phyloP scores from a whole-genome alignment of 2,113 vertebrate genomes.

The Coracopsis vasa region DNA sequence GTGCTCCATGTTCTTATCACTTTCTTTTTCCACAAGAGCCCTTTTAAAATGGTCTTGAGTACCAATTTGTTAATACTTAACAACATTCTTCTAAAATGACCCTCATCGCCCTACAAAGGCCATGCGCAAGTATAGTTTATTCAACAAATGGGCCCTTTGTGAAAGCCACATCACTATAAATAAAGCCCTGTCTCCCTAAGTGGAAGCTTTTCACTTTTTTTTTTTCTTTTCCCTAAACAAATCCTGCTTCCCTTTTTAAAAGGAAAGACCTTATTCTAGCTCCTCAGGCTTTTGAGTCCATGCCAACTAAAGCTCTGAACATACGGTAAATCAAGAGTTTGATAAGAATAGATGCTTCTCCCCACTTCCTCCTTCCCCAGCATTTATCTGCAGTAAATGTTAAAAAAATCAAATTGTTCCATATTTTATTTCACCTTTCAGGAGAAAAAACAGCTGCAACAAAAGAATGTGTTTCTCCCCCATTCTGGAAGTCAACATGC shows the following conservation, averaged over 20 bases:
- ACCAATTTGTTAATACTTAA: slow-evolving; percentile 40
- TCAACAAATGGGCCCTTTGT: slow-evolving; percentile 37
- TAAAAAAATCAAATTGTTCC: slow-evolving; percentile 59
- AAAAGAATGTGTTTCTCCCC: slow-evolving; percentile 96
- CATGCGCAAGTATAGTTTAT: slow-evolving; percentile 4
- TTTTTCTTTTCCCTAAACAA: background rate
- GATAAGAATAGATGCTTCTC: slow-evolving; percentile 11
- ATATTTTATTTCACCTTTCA: slow-evolving; percentile 77
- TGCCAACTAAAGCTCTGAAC: slow-evolving; percentile 32
- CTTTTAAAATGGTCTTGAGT: background rate
- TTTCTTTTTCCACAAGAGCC: background rate
- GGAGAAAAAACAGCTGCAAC: slow-evolving; percentile 74
- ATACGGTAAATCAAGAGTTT: background rate
- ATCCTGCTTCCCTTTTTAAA: slow-evolving; percentile 7
- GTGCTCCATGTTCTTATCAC: background rate
- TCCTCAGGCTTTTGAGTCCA: background rate
- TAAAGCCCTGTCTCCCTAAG: slow-evolving; percentile 14
- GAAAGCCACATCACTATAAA: slow-evolving; percentile 29
- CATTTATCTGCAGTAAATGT: background rate
- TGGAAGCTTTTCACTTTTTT: slow-evolving; percentile 32
- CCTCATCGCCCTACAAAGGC: slow-evolving; percentile 1
- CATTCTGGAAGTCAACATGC: slow-evolving; percentile 90
- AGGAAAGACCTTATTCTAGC: background rate
- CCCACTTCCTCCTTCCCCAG: background rate
- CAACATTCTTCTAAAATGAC: slow-evolving; percentile 21